These are phyloP conservation scores for Bellardia pandia DNA, from an alignment of 2,888 invertebrate genomes.

Conservation along the genomic window DNA sequence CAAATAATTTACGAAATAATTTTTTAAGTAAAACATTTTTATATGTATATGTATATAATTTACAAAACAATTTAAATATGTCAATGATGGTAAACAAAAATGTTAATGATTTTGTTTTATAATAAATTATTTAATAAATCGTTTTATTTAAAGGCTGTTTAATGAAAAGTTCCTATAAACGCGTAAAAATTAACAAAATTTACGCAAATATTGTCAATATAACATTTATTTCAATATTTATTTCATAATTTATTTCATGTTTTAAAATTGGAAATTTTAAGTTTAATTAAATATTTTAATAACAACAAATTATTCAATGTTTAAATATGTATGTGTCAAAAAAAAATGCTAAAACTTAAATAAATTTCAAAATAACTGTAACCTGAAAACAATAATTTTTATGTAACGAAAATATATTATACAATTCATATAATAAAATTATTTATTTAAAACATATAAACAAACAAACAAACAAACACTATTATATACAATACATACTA, in stretches of 20 bases:
- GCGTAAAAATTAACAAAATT: slow-evolving; percentile 14
- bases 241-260: not conserved
- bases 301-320: slow-evolving; percentile 36
- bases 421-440: slow-evolving; percentile 50
- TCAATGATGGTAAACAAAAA: not conserved
- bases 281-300: slow-evolving; percentile 3
- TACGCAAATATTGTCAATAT: not conserved
- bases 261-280: not conserved
- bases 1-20: not conserved
- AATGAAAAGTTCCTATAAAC: slow-evolving; percentile 58
- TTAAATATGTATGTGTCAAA: slow-evolving; percentile 34
- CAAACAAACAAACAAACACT: not conserved
- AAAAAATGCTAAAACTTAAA: slow-evolving; percentile 27
- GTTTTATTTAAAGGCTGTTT: slow-evolving; percentile 49
- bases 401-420: slow-evolving; percentile 55
- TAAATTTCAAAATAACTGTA: slow-evolving; percentile 53
- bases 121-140: not conserved
- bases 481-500: slow-evolving; percentile 43
- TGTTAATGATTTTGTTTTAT: slow-evolving; percentile 12
- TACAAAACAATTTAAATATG: not conserved
- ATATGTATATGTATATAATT: not conserved
- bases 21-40: not conserved
- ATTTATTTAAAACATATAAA: slow-evolving; percentile 47
- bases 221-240: slow-evolving; percentile 23
- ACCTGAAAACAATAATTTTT: slow-evolving; percentile 71